Evolutionary conservation across 2,797 vertebrate genomes (phyloP).

Genomic region (Platalea minor): DNA sequence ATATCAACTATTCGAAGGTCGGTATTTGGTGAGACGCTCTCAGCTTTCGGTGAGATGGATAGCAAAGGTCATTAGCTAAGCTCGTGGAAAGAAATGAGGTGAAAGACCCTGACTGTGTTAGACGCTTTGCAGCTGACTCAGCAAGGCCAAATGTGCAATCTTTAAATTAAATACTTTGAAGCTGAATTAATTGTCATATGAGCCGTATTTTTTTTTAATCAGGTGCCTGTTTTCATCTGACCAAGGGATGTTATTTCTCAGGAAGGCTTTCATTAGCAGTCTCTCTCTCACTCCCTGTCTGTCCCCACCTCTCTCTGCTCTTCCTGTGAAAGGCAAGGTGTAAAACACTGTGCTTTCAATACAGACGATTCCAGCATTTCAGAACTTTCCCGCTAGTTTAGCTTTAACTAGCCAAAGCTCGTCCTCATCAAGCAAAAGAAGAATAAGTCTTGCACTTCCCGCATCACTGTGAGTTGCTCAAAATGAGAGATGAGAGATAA

Average conservation of each 20-base stretch:
- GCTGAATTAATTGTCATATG: slow-evolving; percentile 3
- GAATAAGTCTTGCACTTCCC: background rate
- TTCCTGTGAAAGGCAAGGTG: background rate
- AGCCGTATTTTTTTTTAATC: background rate
- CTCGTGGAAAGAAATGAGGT: background rate
- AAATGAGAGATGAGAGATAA: background rate
- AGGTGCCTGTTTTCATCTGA: background rate
- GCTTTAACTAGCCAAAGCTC: background rate
- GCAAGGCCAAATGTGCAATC: slow-evolving; percentile 2
- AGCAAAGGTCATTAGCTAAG: background rate
- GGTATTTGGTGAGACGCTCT: background rate
- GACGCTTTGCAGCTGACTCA: slow-evolving; percentile 41
- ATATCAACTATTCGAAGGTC: background rate
- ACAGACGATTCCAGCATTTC: background rate
- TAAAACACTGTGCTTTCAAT: background rate
- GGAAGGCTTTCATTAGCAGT: background rate
- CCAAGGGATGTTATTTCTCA: background rate
- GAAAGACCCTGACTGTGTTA: background rate
- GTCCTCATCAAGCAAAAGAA: background rate
- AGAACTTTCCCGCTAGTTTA: background rate
- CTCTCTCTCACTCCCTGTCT: background rate
- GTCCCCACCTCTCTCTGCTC: background rate
- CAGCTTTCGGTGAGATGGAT: background rate
- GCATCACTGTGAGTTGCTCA: background rate
- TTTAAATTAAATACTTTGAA: slow-evolving; percentile 21